Evolutionary conservation across 2,888 invertebrate genomes (phyloP).

Genomic region (Phrixothrix hirtus): DNA sequence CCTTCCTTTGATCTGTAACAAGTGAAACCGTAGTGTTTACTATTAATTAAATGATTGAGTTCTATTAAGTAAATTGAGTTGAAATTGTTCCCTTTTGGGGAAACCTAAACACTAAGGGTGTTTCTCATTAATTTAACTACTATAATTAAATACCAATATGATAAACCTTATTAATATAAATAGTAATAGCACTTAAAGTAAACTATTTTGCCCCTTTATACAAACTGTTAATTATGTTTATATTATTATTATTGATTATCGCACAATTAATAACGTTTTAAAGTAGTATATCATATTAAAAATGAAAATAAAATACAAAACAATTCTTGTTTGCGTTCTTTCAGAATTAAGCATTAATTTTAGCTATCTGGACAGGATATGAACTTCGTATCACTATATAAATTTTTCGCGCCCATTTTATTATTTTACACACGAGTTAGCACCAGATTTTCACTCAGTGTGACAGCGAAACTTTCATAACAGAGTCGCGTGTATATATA

Average conservation of each 20-base stretch:
- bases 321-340: constrained; percentile 15
- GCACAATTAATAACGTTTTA: too few species aligned
- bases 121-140: too few species aligned
- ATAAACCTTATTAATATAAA: too few species aligned
- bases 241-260: too few species aligned
- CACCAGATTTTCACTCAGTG: constrained; percentile 40
- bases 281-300: too few species aligned
- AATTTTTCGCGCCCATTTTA: constrained; percentile 38
- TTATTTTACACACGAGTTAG: constrained; percentile 39
- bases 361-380: constrained; percentile 31
- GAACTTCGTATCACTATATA: constrained; percentile 35
- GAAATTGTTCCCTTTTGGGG: too few species aligned
- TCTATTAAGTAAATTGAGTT: too few species aligned
- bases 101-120: too few species aligned
- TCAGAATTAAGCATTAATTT: constrained; percentile 34
- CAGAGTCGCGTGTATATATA: constrained; percentile 38
- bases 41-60: neutral
- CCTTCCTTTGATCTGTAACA: constrained; percentile 52
- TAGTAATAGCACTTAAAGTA: too few species aligned
- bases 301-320: constrained; percentile 7
- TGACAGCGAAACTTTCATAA: constrained; percentile 42
- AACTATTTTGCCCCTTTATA: too few species aligned
- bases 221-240: too few species aligned
- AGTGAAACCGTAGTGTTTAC: constrained; percentile 16
- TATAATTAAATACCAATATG: too few species aligned